phyloP scores from a whole-genome alignment of 2,888 invertebrate species.

The Drosophila greeni region DNA sequence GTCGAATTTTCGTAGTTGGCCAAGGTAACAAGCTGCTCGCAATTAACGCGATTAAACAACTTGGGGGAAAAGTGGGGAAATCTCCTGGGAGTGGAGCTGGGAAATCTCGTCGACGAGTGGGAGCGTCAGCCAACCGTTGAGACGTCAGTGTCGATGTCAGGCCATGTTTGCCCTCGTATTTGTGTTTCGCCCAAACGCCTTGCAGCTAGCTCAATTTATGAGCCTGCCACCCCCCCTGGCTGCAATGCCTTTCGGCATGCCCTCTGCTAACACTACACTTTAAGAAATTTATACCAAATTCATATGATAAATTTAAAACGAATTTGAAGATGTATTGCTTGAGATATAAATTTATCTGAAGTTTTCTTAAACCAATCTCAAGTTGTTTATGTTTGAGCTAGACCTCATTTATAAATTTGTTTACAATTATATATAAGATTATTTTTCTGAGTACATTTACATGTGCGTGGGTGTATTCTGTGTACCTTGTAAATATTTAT shows the following conservation, averaged over 20 bases:
- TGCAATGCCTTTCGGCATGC: neutral
- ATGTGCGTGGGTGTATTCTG: constrained; percentile 42
- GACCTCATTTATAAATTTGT: no score
- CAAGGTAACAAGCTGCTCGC: constrained; percentile 67
- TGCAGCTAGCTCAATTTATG: constrained; percentile 52
- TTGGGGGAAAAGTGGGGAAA: constrained; percentile 36
- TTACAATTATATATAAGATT: no score
- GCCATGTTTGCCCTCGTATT: constrained; percentile 42
- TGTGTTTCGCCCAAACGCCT: constrained; percentile 46
- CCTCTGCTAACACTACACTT: neutral
- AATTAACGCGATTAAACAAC: constrained; percentile 72
- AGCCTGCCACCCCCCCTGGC: constrained; percentile 26
- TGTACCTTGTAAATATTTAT: constrained; percentile 73
- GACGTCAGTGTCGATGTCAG: constrained; percentile 44
- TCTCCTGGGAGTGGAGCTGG: constrained; percentile 3
- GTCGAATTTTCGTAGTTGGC: constrained; percentile 40
- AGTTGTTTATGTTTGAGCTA: neutral
- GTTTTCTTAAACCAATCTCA: neutral
- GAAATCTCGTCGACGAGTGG: constrained; percentile 17
- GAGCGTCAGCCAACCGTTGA: constrained; percentile 14
- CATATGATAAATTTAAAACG: no score
- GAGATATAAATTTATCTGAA: neutral
- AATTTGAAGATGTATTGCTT: neutral
- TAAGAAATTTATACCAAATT: neutral
- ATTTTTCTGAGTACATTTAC: neutral